These are phyloP conservation scores for Tenebrosternarchus preto DNA, from an alignment of 2,113 vertebrate species.

Conservation along the genomic window DNA sequence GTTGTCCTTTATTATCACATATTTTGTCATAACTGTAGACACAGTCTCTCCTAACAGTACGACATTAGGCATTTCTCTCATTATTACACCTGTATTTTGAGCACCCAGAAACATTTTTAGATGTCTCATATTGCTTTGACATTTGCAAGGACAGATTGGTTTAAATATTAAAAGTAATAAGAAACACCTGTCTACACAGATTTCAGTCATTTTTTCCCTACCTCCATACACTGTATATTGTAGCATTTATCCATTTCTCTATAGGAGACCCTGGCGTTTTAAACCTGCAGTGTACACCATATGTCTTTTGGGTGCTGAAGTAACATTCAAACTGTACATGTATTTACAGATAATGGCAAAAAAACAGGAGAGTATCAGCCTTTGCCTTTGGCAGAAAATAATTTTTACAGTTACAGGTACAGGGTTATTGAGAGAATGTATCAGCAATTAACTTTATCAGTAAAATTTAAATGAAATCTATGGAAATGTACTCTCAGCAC, in stretches of 20 bases:
- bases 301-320: no score
- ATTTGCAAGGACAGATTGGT: not conserved
- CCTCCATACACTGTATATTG: no score
- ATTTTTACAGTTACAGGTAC: not conserved
- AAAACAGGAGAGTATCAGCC: no score
- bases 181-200: not conserved
- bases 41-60: no score
- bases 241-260: no score
- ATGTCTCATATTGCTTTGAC: not conserved
- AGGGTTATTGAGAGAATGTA: not conserved
- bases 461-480: slow-evolving; percentile 1
- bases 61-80: no score
- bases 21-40: no score
- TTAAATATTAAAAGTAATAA: not conserved
- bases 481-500: not conserved
- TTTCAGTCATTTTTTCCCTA: not conserved
- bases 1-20: no score
- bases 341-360: no score
- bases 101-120: not conserved
- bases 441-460: not conserved
- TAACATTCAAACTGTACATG: no score
- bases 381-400: not conserved
- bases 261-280: no score
- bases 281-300: no score
- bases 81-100: not conserved